phyloP scores from a whole-genome alignment of 2,888 invertebrate genomes.

The Ditylenchus weischeri region DNA sequence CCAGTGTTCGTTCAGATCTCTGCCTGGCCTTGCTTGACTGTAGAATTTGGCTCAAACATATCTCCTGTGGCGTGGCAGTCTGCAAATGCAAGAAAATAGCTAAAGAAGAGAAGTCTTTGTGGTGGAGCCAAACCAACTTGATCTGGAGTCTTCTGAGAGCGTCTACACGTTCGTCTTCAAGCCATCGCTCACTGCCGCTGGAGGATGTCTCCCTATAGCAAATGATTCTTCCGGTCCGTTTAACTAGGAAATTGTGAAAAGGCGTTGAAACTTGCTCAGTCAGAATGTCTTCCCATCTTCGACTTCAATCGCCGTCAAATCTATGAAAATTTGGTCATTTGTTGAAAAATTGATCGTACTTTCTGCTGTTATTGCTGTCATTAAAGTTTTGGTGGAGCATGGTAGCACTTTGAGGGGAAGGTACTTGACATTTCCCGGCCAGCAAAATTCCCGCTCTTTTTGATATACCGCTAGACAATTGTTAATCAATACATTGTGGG shows the following conservation, averaged over 20 bases:
- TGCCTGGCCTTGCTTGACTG: constrained; percentile 31
- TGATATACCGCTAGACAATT: background rate
- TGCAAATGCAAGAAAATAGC: constrained; percentile 8
- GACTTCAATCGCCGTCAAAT: constrained; percentile 31
- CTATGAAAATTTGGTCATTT: constrained; percentile 23
- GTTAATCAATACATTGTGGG: no score
- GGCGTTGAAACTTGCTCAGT: constrained; percentile 25
- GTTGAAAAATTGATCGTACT: background rate
- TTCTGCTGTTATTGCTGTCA: no score
- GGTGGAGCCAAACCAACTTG: constrained; percentile 19
- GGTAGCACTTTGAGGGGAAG: no score
- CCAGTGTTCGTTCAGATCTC: background rate
- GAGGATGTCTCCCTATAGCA: constrained; percentile 16
- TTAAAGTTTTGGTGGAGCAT: no score
- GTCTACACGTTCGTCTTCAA: constrained; percentile 30
- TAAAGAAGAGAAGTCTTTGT: constrained; percentile 7
- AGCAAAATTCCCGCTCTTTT: background rate
- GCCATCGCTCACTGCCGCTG: constrained; percentile 19
- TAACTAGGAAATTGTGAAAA: constrained; percentile 14
- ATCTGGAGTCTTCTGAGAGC: constrained; percentile 8
- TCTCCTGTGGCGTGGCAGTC: constrained; percentile 26
- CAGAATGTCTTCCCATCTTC: constrained; percentile 11
- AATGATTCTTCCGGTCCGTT: constrained; percentile 16
- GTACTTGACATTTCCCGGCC: background rate
- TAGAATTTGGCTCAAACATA: constrained; percentile 26